Base-by-base conservation (phyloP, 2,113 vertebrate species). In the Atrichornis clamosus region DNA sequence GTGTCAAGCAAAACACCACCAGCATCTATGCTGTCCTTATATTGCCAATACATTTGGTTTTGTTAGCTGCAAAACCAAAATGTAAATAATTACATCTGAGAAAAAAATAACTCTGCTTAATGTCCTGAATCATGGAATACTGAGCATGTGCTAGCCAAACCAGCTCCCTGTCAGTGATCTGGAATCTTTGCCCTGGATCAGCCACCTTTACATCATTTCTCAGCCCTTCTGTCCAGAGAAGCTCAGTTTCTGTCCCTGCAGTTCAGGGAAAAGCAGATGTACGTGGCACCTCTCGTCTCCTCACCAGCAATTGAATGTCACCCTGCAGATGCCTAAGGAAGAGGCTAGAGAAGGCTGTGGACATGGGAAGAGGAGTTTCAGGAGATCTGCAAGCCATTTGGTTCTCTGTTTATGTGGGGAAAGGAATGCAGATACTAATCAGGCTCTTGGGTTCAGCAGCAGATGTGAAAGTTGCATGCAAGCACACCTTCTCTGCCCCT, bases 391-490 rank as follows among this genome's bases (percentile, higher is more conserved):
- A 62, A 81, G 56, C 89, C 93, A 95, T 97, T 97, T 95, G 91
- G 33, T 75, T 72, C 90, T 80, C 83, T 89, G 88, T 96, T 96
- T 95, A 83, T 95, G 79, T 73, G 72, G 50, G 64, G 82, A 86
- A 90, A 93, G 87, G 91, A 93, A 89, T 88, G 93, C 75, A 91
- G 91, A 87, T 83, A 77, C 74, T 67, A 79, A 97, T 94, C 91
- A 80, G 90, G 59, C 84, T 91, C 84, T 73, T 37, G 84, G 87
- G 70, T 87, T 95, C 39, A 62, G 82, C 11, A 67, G 87, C 95
- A 87, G 87, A 94, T 96, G 95, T 83, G 82, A 77, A 96, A 95
- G 87, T 86, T 83, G 52, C 88, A 93, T 74, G 84, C 78, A 96
- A 96, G 91, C 80, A 62, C 13, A 47, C 63, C 50, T 86, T 77